Conservation (phyloP, 2,888 invertebrate species). For the Formica aserva region DNA sequence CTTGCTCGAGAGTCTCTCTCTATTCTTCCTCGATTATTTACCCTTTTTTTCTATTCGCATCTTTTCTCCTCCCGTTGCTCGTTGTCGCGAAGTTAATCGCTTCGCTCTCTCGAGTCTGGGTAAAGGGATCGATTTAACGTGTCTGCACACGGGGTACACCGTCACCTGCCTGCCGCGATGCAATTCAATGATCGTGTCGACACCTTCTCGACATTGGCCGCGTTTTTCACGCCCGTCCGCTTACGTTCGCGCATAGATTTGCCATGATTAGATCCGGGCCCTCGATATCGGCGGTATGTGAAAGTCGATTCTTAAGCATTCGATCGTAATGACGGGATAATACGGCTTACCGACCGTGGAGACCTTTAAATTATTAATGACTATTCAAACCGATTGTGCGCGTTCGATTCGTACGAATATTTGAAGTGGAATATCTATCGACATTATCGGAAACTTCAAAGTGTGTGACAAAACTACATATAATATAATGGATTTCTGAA, state of each 20-base stretch:
- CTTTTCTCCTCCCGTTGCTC: slow-evolving; percentile 20
- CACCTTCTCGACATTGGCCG: slow-evolving; percentile 51
- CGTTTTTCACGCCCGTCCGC: slow-evolving; percentile 28
- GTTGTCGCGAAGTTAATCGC: slow-evolving; percentile 42
- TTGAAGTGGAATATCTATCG: slow-evolving; percentile 16
- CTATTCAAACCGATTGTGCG: slow-evolving; percentile 16
- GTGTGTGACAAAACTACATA: background rate
- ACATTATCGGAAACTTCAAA: slow-evolving; percentile 11
- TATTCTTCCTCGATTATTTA: slow-evolving; percentile 17
- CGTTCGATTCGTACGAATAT: slow-evolving; percentile 6
- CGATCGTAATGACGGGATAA: slow-evolving; percentile 35
- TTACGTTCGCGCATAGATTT: slow-evolving; percentile 31
- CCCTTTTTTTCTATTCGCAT: slow-evolving; percentile 14
- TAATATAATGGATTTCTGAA: background rate
- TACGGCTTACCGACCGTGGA: slow-evolving; percentile 39
- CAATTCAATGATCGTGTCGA: slow-evolving; percentile 37
- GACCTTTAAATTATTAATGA: slow-evolving; percentile 49
- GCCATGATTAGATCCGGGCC: slow-evolving; percentile 38
- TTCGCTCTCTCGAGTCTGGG: background rate
- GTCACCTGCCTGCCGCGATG: slow-evolving; percentile 34
- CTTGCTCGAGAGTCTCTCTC: slow-evolving; percentile 12
- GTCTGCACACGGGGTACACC: slow-evolving; percentile 15
- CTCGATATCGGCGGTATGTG: slow-evolving; percentile 46
- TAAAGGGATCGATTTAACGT: slow-evolving; percentile 47
- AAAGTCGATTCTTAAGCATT: slow-evolving; percentile 50